phyloP scores from a whole-genome alignment of 2,797 vertebrate genomes.

The Dallia pectoralis region DNA sequence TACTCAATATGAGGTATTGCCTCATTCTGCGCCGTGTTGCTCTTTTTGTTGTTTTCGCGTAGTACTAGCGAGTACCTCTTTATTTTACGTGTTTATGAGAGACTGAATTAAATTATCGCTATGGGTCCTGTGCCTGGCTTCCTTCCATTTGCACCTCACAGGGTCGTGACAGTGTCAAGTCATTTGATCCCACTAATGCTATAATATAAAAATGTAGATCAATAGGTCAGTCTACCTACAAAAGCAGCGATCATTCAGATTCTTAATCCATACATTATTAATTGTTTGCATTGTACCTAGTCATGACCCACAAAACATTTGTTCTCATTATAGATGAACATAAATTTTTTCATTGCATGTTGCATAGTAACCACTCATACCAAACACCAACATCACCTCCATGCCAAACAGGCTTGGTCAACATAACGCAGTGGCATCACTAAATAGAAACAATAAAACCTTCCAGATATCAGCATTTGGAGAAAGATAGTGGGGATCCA shows the following conservation, averaged over 20 bases:
- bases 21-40: too few species aligned
- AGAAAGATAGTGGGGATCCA: slow-evolving; percentile 47
- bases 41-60: too few species aligned
- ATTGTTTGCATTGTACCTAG: not conserved
- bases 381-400: slow-evolving; percentile 23
- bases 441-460: slow-evolving; percentile 40
- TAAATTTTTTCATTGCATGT: not conserved
- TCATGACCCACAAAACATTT: not conserved
- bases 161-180: too few species aligned
- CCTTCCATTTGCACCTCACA: too few species aligned
- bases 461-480: slow-evolving; percentile 51
- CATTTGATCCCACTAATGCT: not conserved
- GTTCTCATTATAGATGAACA: not conserved
- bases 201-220: too few species aligned
- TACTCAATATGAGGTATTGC: too few species aligned
- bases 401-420: slow-evolving; percentile 41
- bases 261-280: not conserved
- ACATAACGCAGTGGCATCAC: slow-evolving; percentile 42
- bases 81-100: too few species aligned
- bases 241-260: not conserved
- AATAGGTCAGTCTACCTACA: not conserved
- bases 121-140: too few species aligned
- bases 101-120: too few species aligned
- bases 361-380: not conserved
- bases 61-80: too few species aligned